Base-by-base conservation (phyloP, 2,113 vertebrate genomes). In the Pitta sordida region DNA sequence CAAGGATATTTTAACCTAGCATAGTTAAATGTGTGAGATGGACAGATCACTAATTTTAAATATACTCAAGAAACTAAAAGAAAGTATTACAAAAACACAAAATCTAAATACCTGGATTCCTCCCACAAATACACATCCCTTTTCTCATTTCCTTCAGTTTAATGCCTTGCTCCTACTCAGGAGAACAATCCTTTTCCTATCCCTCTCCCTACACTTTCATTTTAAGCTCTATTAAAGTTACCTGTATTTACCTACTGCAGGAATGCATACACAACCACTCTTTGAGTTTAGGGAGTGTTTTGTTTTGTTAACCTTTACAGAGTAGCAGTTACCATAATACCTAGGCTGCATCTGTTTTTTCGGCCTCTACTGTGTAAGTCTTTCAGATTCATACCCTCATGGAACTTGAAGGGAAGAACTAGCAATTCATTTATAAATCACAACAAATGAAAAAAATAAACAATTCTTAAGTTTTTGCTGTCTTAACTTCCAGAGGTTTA, bases 211-310 rank as follows among this genome's bases (percentile, higher is more conserved):
- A 36, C 69, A 73, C 60, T 89, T 89, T 63, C n/a, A 75, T 68
- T 94, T 94, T 84, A 89, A 86, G 52, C 52, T 52, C 7, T 71
- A 86, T 79, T 86, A 48, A 68, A 89, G 67, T 69, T 56, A 89
- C 59, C 68, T 74, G 46, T 94, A 77, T 95, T 96, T 96, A 90
- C 83, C 91, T 77, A 88, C 80, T 77, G 67, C 27, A 90, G 88
- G 86, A 95, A 92, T 29, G 71, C 62, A 85, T 29, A 83, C 70
- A 79, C 83, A 94, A 65, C n/a, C 48, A 73, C 34, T 73, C 86
- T 93, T 81, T 69, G 83, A 30, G n/a, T 83, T 94, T 41, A 92
- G 89, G 94, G 95, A 96, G 94, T 86, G 95, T 90, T 96, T 77
- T 92, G 83, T 94, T 95, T 95, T 92, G 63, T 86, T 95, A 96